Conservation (phyloP, 2,113 vertebrate genomes). For the Dicrurus megarhynchus region DNA sequence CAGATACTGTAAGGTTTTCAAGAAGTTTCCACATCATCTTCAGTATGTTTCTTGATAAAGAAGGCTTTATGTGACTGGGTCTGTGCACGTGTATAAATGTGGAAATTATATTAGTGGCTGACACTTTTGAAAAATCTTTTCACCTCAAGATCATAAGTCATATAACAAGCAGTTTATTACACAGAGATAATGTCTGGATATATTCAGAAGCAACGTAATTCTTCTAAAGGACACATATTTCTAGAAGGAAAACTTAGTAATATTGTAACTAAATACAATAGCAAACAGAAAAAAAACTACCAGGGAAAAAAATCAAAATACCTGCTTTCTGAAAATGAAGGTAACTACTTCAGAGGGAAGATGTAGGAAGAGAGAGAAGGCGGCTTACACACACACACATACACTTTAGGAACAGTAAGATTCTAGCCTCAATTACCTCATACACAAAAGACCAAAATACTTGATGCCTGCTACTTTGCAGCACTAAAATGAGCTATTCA, state of each 20-base stretch:
- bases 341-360: not conserved
- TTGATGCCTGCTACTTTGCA: not conserved
- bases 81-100: not conserved
- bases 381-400: not conserved
- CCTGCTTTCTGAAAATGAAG: not conserved
- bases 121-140: not conserved
- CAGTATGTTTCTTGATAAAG: not conserved
- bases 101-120: not conserved
- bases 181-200: not conserved
- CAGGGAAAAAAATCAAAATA: not conserved
- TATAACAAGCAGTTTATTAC: not conserved
- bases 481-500: not conserved
- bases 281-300: not conserved
- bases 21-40: not conserved
- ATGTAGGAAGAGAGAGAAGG: not conserved
- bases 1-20: not conserved
- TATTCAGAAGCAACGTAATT: not conserved
- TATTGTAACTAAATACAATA: not conserved
- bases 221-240: not conserved
- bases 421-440: not conserved
- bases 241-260: not conserved
- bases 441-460: not conserved
- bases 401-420: not conserved
- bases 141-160: not conserved
- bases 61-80: not conserved